These are phyloP conservation scores for Corynorhinus townsendii DNA, from an alignment of 2,113 vertebrate genomes.

Conservation along the genomic window DNA sequence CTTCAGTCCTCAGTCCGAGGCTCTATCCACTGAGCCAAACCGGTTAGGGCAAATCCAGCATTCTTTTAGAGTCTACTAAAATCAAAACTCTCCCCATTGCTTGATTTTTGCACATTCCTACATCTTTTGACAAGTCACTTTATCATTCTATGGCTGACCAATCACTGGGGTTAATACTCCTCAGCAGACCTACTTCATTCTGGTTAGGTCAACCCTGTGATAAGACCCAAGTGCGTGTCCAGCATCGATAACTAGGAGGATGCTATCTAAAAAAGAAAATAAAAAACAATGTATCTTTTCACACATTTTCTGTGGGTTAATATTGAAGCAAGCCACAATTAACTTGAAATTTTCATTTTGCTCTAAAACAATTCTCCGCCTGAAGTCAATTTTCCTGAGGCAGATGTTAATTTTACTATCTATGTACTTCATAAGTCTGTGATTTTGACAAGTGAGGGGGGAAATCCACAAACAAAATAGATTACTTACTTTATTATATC, in stretches of 20 bases:
- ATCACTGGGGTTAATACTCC: background rate
- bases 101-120: background rate
- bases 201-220: background rate
- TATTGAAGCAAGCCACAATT: background rate
- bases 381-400: background rate
- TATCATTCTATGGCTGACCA: background rate
- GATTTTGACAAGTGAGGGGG: background rate
- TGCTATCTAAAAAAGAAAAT: background rate
- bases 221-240: background rate
- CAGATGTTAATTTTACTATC: background rate
- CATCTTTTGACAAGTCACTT: background rate
- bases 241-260: background rate
- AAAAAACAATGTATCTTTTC: background rate
- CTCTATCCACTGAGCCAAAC: too few species aligned
- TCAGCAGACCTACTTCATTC: background rate
- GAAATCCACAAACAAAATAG: background rate
- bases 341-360: conserved; percentile 13
- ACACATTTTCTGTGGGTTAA: background rate
- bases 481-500: background rate
- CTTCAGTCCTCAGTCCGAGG: too few species aligned
- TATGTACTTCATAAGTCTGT: background rate
- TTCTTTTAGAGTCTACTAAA: background rate
- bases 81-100: background rate
- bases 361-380: background rate
- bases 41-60: background rate